Conservation (phyloP, 2,888 invertebrate genomes). For the Cephus runcator region DNA sequence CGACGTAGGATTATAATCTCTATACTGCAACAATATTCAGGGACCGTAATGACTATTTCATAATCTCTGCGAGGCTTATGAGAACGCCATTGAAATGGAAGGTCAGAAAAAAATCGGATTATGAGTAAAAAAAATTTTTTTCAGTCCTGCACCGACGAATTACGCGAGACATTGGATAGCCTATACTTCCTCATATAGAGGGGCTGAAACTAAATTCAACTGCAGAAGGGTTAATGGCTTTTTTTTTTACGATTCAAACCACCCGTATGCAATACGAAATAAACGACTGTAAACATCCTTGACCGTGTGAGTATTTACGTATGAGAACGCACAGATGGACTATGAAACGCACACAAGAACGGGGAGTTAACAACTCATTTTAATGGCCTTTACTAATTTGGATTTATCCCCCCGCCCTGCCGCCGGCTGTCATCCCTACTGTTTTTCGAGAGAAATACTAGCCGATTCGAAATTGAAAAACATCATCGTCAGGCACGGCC, state of each 20-base stretch:
- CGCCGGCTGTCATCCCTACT: slow-evolving; percentile 5
- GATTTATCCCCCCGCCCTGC: slow-evolving; percentile 33
- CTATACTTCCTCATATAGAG: background rate
- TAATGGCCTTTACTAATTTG: slow-evolving; percentile 43
- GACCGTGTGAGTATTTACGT: slow-evolving; percentile 9
- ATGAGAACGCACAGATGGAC: slow-evolving; percentile 2
- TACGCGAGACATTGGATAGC: background rate
- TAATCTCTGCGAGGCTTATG: background rate
- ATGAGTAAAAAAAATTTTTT: background rate
- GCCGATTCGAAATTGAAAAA: background rate
- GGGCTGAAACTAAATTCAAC: slow-evolving; percentile 40
- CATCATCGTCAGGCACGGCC: background rate
- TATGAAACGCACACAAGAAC: slow-evolving; percentile 16
- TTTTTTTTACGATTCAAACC: slow-evolving; percentile 24
- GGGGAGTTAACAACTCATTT: slow-evolving; percentile 42
- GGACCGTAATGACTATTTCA: background rate
- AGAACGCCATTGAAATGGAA: background rate
- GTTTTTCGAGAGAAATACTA: background rate
- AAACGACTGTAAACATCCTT: slow-evolving; percentile 29
- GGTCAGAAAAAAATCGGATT: background rate
- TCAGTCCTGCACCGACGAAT: background rate
- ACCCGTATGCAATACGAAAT: slow-evolving; percentile 31
- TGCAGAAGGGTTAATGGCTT: slow-evolving; percentile 32
- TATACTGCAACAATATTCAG: background rate
- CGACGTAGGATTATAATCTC: background rate